A percentile compares a stretch with the other conserved stretches of the same genome.
Evolutionary conservation across 2,113 vertebrate species (phyloP).

Genomic region (Anarrhichthys ocellatus): DNA sequence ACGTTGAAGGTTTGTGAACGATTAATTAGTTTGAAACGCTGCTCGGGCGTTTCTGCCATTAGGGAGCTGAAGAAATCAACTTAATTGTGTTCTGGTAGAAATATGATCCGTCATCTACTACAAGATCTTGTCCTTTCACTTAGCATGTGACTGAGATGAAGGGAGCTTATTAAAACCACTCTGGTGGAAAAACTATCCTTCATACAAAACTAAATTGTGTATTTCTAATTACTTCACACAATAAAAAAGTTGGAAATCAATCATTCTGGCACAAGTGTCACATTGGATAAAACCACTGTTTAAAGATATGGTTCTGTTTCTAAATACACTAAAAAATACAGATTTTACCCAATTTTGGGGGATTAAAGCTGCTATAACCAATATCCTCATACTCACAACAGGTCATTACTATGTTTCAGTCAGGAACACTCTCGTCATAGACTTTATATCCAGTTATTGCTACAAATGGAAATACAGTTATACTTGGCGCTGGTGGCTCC

Average conservation of each 20-base stretch:
- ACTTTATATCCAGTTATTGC: no score
- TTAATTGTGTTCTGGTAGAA: slow-evolving; percentile 57
- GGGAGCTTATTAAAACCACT: slow-evolving; percentile 70
- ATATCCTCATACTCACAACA: not conserved
- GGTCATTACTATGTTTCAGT: not conserved
- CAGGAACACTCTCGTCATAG: no score
- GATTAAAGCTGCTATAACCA: not conserved
- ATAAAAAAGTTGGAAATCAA: slow-evolving; percentile 48
- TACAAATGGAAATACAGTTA: no score
- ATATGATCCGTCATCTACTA: slow-evolving; percentile 67
- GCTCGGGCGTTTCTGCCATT: slow-evolving; percentile 28
- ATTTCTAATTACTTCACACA: slow-evolving; percentile 66
- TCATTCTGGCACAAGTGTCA: slow-evolving; percentile 40
- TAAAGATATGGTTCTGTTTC: not conserved
- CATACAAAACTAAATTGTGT: slow-evolving; percentile 65
- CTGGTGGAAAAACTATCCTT: slow-evolving; percentile 69
- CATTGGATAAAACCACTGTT: not conserved
- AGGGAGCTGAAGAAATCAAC: slow-evolving; percentile 27
- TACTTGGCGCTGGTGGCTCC: no score
- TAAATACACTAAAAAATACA: not conserved
- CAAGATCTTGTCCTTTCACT: slow-evolving; percentile 69
- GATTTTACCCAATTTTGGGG: not conserved
- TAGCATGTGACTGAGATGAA: slow-evolving; percentile 70
- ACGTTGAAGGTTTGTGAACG: slow-evolving; percentile 36
- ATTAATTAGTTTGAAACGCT: slow-evolving; percentile 25